Percentiles rank a stretch among this genome's conserved stretches.
phyloP scores from a whole-genome alignment of 2,797 vertebrate genomes.

The Melanotaenia nigrans region DNA sequence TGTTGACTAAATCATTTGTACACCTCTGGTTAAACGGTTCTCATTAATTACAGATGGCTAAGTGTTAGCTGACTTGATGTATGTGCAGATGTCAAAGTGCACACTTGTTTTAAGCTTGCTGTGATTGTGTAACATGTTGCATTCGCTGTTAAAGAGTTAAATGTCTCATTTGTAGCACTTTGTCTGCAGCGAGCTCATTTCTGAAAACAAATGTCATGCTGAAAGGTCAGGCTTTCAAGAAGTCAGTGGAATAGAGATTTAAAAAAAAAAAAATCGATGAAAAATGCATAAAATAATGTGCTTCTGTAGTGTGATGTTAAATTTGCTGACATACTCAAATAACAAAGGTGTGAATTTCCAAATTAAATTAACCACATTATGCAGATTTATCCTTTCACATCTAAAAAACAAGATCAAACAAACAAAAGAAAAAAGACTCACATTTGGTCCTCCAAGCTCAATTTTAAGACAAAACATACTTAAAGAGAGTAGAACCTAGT shows the following conservation, averaged over 20 bases:
- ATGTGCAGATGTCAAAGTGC: conserved; percentile 47
- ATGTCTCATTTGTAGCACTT: conserved; percentile 61
- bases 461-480: conserved; percentile 20
- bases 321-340: conserved; percentile 17
- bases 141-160: conserved; percentile 48
- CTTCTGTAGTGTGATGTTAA: conserved; percentile 21
- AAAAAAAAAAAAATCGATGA: conserved; percentile 9
- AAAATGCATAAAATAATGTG: conserved; percentile 24
- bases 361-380: conserved; percentile 22
- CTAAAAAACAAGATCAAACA: conserved; percentile 11
- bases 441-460: conserved; percentile 62
- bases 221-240: conserved; percentile 70
- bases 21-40: conserved; percentile 41
- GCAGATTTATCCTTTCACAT: conserved; percentile 8
- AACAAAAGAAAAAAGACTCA: not conserved
- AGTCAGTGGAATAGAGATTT: conserved; percentile 31
- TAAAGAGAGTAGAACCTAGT: conserved; percentile 1
- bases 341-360: not conserved
- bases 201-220: conserved; percentile 63
- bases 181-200: conserved; percentile 59
- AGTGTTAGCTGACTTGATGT: conserved; percentile 53
- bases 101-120: conserved; percentile 47
- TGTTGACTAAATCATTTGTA: conserved; percentile 69
- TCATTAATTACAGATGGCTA: conserved; percentile 56
- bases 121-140: conserved; percentile 53